Percentiles rank a stretch among this genome's conserved stretches.
Evolutionary conservation across 2,113 vertebrate species (phyloP).

Genomic region (Macquaria australasica): DNA sequence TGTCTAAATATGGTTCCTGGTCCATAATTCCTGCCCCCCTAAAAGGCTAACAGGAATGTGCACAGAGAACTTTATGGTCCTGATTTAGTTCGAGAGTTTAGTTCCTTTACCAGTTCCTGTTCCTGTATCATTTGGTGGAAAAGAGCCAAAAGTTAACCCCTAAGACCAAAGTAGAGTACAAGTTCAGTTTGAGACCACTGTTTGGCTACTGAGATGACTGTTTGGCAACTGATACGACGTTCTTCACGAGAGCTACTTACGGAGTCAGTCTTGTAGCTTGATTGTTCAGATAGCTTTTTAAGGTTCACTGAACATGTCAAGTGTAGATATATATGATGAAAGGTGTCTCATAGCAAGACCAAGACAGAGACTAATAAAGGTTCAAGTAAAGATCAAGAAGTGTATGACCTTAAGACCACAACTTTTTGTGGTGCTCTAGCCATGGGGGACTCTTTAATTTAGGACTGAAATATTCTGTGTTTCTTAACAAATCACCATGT

Average conservation of each 20-base stretch:
- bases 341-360: background rate
- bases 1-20: background rate
- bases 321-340: background rate
- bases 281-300: background rate
- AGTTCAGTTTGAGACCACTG: background rate
- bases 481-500: background rate
- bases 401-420: background rate
- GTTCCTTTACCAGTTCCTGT: too few relatives aligned
- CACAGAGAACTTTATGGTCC: background rate
- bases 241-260: background rate
- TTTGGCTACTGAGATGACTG: background rate
- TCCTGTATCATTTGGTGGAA: background rate
- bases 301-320: background rate
- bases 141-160: background rate
- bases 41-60: background rate
- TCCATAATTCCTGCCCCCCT: background rate
- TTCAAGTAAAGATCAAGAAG: background rate
- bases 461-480: background rate
- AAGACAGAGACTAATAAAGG: background rate
- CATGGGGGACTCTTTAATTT: background rate
- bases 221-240: background rate
- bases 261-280: background rate
- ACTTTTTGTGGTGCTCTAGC: background rate
- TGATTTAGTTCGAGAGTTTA: background rate
- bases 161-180: background rate